phyloP scores from a whole-genome alignment of 2,888 invertebrate genomes.

The Junonia oenone region DNA sequence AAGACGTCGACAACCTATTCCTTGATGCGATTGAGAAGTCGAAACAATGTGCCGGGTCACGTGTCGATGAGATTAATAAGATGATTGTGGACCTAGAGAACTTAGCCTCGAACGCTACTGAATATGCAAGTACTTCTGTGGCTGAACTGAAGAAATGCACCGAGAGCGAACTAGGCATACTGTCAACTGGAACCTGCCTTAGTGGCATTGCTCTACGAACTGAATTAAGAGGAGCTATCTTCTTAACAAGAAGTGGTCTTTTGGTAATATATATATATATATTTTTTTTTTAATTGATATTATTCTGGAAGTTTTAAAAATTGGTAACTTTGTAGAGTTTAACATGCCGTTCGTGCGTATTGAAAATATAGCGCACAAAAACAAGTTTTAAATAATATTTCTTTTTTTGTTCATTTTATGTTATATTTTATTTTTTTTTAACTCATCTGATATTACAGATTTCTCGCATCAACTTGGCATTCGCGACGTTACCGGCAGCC shows the following conservation, averaged over 20 bases:
- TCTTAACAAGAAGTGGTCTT: constrained; percentile 47
- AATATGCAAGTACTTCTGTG: constrained; percentile 41
- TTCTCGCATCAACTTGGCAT: constrained; percentile 51
- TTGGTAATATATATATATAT: no score
- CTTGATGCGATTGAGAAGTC: constrained; percentile 39
- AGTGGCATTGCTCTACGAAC: constrained; percentile 47
- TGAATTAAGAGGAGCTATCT: constrained; percentile 48
- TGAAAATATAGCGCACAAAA: no score
- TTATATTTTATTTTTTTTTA: not conserved
- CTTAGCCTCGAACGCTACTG: constrained; percentile 41
- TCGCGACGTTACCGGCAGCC: constrained; percentile 53
- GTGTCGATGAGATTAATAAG: constrained; percentile 42
- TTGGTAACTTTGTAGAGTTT: no score
- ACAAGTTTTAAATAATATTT: no score
- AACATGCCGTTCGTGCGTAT: no score
- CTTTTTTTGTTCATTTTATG: no score
- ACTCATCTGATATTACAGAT: constrained; percentile 45
- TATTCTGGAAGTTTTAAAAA: no score
- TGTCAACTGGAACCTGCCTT: constrained; percentile 51
- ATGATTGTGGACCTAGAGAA: constrained; percentile 40
- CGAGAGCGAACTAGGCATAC: constrained; percentile 38
- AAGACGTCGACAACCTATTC: constrained; percentile 46
- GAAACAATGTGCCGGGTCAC: constrained; percentile 51
- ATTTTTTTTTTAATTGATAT: no score
- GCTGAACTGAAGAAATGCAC: constrained; percentile 53